These are phyloP conservation scores for Danio rerio DNA, from an alignment of 2,113 vertebrate species.

Conservation along the genomic window DNA sequence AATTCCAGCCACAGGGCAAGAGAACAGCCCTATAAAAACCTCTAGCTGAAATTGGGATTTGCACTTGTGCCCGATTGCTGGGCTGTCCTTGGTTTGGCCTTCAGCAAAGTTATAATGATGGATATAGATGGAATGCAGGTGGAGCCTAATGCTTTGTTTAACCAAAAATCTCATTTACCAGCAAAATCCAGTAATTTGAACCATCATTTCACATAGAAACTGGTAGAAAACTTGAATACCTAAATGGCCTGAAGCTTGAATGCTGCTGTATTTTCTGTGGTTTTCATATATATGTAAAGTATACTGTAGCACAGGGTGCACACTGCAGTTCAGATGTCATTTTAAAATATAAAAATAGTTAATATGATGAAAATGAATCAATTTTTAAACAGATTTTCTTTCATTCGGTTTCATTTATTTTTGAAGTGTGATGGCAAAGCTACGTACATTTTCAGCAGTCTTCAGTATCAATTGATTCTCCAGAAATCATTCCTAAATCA, in stretches of 20 bases:
- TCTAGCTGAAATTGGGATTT: slow-evolving; percentile 65
- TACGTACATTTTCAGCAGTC: too few relatives aligned
- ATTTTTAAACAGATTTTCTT: too few relatives aligned
- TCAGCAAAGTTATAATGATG: slow-evolving; percentile 47
- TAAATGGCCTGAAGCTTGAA: background rate
- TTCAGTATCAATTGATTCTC: too few relatives aligned
- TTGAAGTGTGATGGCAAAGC: too few relatives aligned
- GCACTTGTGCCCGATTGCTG: slow-evolving; percentile 58
- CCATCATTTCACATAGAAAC: background rate
- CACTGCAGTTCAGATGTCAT: too few relatives aligned
- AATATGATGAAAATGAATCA: too few relatives aligned
- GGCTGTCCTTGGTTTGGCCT: slow-evolving; percentile 66
- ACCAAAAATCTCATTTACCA: background rate
- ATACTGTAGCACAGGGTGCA: too few relatives aligned
- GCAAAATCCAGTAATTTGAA: background rate
- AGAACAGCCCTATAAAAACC: slow-evolving; percentile 64
- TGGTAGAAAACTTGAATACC: background rate
- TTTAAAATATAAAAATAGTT: too few relatives aligned
- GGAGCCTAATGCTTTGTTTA: background rate
- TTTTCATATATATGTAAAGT: too few relatives aligned
- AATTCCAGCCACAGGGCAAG: slow-evolving; percentile 67
- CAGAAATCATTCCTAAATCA: too few relatives aligned
- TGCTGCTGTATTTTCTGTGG: too few relatives aligned
- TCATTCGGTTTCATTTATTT: too few relatives aligned
- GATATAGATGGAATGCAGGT: background rate